These are phyloP conservation scores for Lacanobia wlatinum DNA, from an alignment of 2,888 invertebrate species.

Conservation along the genomic window DNA sequence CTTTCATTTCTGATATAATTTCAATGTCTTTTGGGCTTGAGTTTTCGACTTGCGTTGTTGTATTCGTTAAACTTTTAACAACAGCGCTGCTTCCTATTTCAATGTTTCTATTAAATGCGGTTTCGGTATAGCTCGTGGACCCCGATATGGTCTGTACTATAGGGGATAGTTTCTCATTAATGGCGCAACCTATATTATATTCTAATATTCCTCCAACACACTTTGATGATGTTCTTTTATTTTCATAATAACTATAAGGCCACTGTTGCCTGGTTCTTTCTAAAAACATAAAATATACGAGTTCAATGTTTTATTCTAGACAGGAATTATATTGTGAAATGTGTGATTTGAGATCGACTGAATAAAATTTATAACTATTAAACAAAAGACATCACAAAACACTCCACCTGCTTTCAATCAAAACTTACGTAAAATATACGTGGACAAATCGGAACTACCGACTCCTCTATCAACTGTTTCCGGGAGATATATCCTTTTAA, in stretches of 20 bases:
- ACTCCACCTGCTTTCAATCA: background rate
- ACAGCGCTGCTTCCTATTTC: conserved; percentile 73
- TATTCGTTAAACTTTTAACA: conserved; percentile 64
- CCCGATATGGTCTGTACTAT: conserved; percentile 75
- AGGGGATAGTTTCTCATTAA: conserved; percentile 80
- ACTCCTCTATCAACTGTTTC: conserved; percentile 79
- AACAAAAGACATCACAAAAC: background rate
- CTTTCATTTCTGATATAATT: conserved; percentile 23
- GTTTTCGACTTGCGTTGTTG: conserved; percentile 72
- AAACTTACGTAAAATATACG: conserved; percentile 72
- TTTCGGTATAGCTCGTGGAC: conserved; percentile 72
- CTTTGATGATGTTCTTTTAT: conserved; percentile 79
- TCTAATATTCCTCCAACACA: conserved; percentile 77
- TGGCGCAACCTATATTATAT: conserved; percentile 62
- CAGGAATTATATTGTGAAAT: background rate
- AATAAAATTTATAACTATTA: too few species aligned
- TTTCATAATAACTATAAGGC: conserved; percentile 68
- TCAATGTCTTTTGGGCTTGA: conserved; percentile 24
- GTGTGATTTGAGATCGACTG: background rate
- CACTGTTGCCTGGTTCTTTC: conserved; percentile 68
- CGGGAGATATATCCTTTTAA: conserved; percentile 78
- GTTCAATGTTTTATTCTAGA: background rate
- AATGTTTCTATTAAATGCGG: conserved; percentile 59
- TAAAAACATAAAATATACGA: conserved; percentile 51
- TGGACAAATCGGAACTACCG: conserved; percentile 74